Evolutionary conservation across 2,797 vertebrate genomes (phyloP), one percentile per base, ranked within the genome.

Genomic region (Acanthiza pusilla): DNA sequence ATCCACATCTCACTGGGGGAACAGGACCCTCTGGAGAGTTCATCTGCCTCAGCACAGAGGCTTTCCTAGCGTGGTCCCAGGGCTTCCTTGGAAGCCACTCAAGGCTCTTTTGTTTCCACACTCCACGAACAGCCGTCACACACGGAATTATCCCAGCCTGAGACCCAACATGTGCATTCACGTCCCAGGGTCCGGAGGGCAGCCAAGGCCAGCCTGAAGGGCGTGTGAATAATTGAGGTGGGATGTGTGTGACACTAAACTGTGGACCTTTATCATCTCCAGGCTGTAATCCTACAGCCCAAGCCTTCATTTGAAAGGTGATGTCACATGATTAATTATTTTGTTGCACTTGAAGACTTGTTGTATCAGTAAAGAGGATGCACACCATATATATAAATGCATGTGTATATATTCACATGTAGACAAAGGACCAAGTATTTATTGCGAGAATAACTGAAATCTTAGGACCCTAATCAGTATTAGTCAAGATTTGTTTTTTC

Each of bases 121-220:
- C 38, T 42, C 43, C 71, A 79, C 1, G 0, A 58, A 47, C 38
- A 80, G 80, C 36, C 21, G 0, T 30, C 88, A 86, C 75, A 76
- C 8, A 57, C 3, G 0, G 15, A 61, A 75, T 78, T 71, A 63
- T 40, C 81, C 71, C 87, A 40, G 89, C 78, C 91, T 30, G 51
- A 70, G 71, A 78, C 43, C 63, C 84, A 58, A 57, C 51, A 25
- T 8, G 9, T 23, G 38, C 9, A 43, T 32, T 65, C 74, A 27
- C n/a, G 2, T 65, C 81, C 87, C 47, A 34, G 63, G 67, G 67
- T 51, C 85, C 82, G 9, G 34, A 43, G 91, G 85, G 78, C 87
- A 93, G 80, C 72, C 88, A 63, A 74, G 92, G 79, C 79, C 79
- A 63, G 65, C 77, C 74, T 85, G 67, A 66, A 82, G 89, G 81